Percentiles rank a stretch among this genome's conserved stretches.
Evolutionary conservation across 2,888 invertebrate genomes (phyloP).

Genomic region (Dysmachus trigonus): DNA sequence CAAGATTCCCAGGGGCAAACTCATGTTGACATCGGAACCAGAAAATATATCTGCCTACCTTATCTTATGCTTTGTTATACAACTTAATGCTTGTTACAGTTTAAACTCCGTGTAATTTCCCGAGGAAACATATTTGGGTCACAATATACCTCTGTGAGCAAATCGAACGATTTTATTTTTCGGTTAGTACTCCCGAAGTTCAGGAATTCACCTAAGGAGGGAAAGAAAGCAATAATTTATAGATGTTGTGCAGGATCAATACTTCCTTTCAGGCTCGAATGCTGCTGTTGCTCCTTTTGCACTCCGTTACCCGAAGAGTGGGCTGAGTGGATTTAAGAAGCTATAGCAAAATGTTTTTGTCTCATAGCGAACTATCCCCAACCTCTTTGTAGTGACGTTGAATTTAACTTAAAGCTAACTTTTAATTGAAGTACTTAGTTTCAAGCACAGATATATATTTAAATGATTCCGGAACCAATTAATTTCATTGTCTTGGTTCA

Average conservation of each 20-base stretch:
- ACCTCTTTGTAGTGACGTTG: background rate
- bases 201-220: background rate
- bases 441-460: background rate
- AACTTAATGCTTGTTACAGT: conserved; percentile 9
- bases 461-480: background rate
- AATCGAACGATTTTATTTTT: background rate
- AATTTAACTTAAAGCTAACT: background rate
- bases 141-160: background rate
- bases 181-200: background rate
- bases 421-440: background rate
- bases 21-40: conserved; percentile 4
- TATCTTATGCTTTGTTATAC: background rate
- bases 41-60: conserved; percentile 10
- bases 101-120: conserved; percentile 6
- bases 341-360: background rate
- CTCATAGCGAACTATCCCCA: background rate
- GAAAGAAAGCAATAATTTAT: background rate
- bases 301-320: background rate
- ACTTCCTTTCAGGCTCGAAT: background rate
- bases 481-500: background rate
- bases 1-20: background rate
- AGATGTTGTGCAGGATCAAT: background rate
- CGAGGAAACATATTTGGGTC: background rate
- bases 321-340: background rate
- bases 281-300: background rate